Base-by-base conservation (phyloP, 1,140 invertebrate genomes). In the Aphidius ervi region DNA sequence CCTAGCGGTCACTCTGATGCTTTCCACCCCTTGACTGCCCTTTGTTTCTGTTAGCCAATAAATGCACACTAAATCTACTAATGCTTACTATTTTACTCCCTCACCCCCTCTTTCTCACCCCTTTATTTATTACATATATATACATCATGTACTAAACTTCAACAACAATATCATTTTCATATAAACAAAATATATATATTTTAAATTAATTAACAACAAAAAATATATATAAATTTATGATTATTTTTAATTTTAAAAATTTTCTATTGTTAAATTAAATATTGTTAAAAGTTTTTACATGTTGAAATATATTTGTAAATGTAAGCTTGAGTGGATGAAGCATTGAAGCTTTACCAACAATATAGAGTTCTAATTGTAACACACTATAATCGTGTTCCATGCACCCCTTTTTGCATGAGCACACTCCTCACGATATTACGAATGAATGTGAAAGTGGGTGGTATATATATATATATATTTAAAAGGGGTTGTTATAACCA, bases 11-110 rank as follows among this genome's bases (percentile, higher is more conserved):
- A 73, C 65, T 72, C 62, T 66, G 68, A 65, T 65, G 61, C 64
- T 48, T 65, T 61, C 46, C 64, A 62, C 64, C 61, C 61, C 55
- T 62, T 65, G 68, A 67, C 67, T 66, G 68, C 66, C 65, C 69
- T 71, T 73, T 73, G 71, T 73, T 61, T 63, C 67, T 52, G 64
- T 64, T 65, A 69, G 69, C 69, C 71, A 71, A 73, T 73, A 73
- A 71, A 73, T 73, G 69, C 63, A 66, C 68, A 69, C 71, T 73
- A 70, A 70, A 71, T 73, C 69, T 68, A 70, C 68, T 68, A 66
- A 66, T 66, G 62, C 60, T 40, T 40, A 40, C 40, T 37, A 54
- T 41, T 10, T 40, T 54, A 54, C 16, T 16, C 16, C 16, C 16
- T 16, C 16, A 16, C 1, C 52, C 52, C 39, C 52, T 16, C 39